These are phyloP conservation scores for Cryptus viduatorius DNA, from an alignment of 2,888 invertebrate genomes.

Conservation along the genomic window DNA sequence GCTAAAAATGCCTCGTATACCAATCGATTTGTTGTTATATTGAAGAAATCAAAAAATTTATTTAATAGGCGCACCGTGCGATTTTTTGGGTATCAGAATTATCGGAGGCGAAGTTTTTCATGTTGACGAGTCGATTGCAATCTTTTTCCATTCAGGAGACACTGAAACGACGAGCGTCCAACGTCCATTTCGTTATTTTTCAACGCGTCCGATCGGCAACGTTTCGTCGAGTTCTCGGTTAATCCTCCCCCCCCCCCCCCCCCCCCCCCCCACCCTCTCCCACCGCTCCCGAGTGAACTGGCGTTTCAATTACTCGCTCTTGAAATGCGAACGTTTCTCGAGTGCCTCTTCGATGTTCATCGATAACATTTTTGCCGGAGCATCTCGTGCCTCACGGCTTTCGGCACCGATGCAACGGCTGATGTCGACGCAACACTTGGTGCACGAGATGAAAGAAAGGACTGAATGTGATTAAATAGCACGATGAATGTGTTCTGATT, in stretches of 20 bases:
- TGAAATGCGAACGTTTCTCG: conserved; percentile 74
- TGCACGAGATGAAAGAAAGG: conserved; percentile 57
- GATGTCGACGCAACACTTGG: neutral
- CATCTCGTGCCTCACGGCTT: conserved; percentile 9
- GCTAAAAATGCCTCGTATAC: neutral
- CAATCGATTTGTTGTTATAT: neutral
- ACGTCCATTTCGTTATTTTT: conserved; percentile 62
- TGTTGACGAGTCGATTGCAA: conserved; percentile 47
- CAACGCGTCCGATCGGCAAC: conserved; percentile 49
- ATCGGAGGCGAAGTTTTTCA: conserved; percentile 13
- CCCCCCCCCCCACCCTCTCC: too few relatives aligned
- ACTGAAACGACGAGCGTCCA: conserved; percentile 37
- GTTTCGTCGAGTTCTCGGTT: conserved; percentile 13
- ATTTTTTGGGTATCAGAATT: neutral
- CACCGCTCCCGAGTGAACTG: conserved; percentile 40
- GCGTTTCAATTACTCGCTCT: conserved; percentile 77
- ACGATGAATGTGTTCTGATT: conserved; percentile 39
- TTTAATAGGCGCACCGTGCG: neutral
- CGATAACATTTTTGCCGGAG: conserved; percentile 45
- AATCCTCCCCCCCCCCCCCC: too few relatives aligned
- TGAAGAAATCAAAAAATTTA: too few relatives aligned
- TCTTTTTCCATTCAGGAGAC: conserved; percentile 50
- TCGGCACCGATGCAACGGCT: neutral
- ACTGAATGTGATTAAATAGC: conserved; percentile 36
- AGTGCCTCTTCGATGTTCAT: conserved; percentile 77